Conservation (phyloP, 2,113 vertebrate genomes). For the Jaculus jaculus region DNA sequence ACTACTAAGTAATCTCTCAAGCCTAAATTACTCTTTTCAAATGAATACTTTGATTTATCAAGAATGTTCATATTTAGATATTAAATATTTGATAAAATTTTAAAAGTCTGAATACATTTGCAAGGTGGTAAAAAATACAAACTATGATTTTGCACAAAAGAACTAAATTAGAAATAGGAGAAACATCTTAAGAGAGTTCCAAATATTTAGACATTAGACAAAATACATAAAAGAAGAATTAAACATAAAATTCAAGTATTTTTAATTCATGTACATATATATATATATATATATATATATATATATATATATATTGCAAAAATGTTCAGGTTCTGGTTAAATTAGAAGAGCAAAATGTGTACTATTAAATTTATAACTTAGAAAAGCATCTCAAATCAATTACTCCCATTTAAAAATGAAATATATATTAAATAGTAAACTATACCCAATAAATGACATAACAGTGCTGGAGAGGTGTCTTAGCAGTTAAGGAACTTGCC, state of each 20-base stretch:
- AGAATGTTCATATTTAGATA: background rate
- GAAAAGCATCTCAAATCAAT: background rate
- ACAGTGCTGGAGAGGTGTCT: background rate
- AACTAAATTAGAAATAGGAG: background rate
- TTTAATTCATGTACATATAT: no score
- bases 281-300: no score
- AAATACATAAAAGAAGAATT: background rate
- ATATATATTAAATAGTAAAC: background rate
- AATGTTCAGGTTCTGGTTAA: background rate
- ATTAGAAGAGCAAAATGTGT: background rate
- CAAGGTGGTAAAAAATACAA: background rate
- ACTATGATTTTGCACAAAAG: background rate
- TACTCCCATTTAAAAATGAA: background rate
- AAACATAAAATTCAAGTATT: background rate
- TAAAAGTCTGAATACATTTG: background rate
- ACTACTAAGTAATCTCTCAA: no score
- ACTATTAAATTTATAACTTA: background rate
- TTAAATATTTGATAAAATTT: background rate
- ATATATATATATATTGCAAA: no score
- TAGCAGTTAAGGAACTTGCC: no score
- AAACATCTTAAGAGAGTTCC: background rate
- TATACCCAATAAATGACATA: background rate
- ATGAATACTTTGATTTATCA: background rate
- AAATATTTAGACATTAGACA: no score
- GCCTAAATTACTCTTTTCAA: background rate